Evolutionary conservation across 2,888 invertebrate species (phyloP).

Genomic region (Eupithecia exiguata): DNA sequence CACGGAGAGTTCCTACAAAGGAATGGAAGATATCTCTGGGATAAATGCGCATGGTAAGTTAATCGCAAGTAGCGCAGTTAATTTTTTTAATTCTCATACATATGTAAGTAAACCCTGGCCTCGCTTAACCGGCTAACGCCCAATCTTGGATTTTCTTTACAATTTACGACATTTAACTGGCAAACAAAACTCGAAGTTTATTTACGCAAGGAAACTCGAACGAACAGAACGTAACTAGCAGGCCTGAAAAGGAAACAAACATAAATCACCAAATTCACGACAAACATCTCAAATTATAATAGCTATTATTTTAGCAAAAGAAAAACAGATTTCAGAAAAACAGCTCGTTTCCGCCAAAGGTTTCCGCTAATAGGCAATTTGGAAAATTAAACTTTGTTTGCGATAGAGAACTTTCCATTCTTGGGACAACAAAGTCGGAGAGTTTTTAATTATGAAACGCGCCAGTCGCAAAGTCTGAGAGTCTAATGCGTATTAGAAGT

Average conservation of each 20-base stretch:
- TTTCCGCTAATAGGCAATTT: slow-evolving; percentile 63
- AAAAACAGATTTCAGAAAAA: slow-evolving; percentile 63
- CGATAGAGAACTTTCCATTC: slow-evolving; percentile 63
- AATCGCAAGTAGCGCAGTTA: slow-evolving; percentile 23
- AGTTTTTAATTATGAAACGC: slow-evolving; percentile 55
- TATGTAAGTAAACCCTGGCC: slow-evolving; percentile 5
- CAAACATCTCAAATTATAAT: slow-evolving; percentile 66
- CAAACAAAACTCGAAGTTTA: slow-evolving; percentile 74
- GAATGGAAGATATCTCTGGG: neutral
- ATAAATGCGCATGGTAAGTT: slow-evolving; percentile 43
- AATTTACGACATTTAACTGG: slow-evolving; percentile 63
- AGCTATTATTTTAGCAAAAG: slow-evolving; percentile 67
- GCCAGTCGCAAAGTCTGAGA: slow-evolving; percentile 39
- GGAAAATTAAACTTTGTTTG: slow-evolving; percentile 63
- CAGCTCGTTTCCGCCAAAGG: slow-evolving; percentile 55
- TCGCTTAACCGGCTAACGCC: slow-evolving; percentile 36
- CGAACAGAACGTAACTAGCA: slow-evolving; percentile 63
- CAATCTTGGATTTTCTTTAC: slow-evolving; percentile 61
- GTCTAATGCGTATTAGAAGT: slow-evolving; percentile 47
- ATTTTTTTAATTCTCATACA: neutral
- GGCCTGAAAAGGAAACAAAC: slow-evolving; percentile 68
- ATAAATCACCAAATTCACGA: slow-evolving; percentile 77
- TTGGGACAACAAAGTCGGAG: slow-evolving; percentile 57
- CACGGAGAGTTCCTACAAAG: neutral
- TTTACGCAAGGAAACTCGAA: slow-evolving; percentile 75